Evolutionary conservation across 1,140 invertebrate genomes (phyloP).

Genomic region (Procambarus virginalis): DNA sequence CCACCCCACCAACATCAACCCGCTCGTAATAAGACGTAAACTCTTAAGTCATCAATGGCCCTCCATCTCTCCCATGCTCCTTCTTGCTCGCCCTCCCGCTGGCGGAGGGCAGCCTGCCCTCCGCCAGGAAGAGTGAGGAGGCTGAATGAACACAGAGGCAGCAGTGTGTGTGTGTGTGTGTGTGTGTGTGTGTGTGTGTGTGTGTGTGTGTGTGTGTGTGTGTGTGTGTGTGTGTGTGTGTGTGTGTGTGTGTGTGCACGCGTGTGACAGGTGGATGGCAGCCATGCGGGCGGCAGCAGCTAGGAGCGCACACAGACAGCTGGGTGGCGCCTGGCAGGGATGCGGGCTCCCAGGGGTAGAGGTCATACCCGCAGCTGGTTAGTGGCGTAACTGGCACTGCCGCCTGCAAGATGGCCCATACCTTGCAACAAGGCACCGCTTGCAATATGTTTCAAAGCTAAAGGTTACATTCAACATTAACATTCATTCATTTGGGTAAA

Average conservation of each 20-base stretch:
- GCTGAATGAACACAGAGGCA: background rate
- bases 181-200: background rate
- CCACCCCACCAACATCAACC: no score
- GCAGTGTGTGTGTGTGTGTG: background rate
- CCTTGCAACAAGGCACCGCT: constrained; percentile 14
- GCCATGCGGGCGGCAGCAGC: constrained; percentile 35
- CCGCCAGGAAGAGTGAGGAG: background rate
- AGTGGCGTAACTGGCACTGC: background rate
- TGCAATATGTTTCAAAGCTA: background rate
- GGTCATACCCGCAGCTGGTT: constrained; percentile 1
- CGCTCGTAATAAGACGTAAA: no score
- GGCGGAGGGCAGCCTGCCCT: no score
- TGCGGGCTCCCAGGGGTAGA: constrained; percentile 8
- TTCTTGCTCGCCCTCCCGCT: background rate
- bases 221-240: background rate
- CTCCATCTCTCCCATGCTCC: background rate
- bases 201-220: background rate
- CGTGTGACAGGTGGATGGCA: constrained; percentile 34
- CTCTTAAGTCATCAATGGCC: background rate
- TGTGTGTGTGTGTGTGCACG: no score
- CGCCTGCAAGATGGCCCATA: background rate
- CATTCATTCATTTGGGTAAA: background rate
- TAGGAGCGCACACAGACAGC: constrained; percentile 25
- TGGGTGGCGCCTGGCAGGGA: constrained; percentile 25
- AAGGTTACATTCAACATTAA: background rate